phyloP scores from a whole-genome alignment of 2,888 invertebrate genomes.

The Hydroisotoma schaefferi region DNA sequence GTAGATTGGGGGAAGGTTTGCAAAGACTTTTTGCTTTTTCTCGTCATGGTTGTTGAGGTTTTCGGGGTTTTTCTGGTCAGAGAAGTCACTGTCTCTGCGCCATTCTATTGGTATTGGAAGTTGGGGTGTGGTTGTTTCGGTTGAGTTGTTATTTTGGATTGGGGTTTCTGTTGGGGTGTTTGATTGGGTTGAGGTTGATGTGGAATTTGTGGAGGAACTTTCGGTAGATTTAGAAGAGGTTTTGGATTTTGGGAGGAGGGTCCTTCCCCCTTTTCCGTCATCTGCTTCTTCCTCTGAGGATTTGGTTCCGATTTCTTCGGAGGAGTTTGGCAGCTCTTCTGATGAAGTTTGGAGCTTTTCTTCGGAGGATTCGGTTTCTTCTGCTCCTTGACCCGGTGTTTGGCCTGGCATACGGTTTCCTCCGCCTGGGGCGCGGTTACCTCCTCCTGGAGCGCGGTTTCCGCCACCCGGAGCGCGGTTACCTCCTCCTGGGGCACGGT shows the following conservation, averaged over 20 bases:
- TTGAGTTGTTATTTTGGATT: not conserved
- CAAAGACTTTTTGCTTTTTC: no score
- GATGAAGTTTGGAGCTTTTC: conserved; percentile 18
- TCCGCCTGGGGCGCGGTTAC: no score
- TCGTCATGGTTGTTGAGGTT: no score
- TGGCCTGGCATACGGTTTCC: not conserved
- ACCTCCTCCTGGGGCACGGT: conserved; percentile 6
- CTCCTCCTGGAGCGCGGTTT: not conserved
- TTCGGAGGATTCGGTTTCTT: not conserved
- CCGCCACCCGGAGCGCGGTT: conserved; percentile 6
- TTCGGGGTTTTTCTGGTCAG: not conserved
- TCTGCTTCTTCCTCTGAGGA: conserved; percentile 22
- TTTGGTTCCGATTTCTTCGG: conserved; percentile 16
- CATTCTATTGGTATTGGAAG: not conserved
- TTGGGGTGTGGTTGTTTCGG: not conserved
- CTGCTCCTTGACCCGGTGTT: conserved; percentile 5
- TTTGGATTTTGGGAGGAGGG: not conserved
- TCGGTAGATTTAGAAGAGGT: not conserved
- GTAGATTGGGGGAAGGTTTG: conserved; percentile 10
- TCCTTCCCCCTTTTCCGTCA: conserved; percentile 8
- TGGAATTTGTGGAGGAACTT: not conserved
- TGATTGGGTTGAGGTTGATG: not conserved
- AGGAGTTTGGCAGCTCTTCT: conserved; percentile 18
- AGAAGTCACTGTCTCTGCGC: not conserved
- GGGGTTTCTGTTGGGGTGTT: not conserved